Conservation (phyloP, 2,888 invertebrate species). For the Oithona nana region DNA sequence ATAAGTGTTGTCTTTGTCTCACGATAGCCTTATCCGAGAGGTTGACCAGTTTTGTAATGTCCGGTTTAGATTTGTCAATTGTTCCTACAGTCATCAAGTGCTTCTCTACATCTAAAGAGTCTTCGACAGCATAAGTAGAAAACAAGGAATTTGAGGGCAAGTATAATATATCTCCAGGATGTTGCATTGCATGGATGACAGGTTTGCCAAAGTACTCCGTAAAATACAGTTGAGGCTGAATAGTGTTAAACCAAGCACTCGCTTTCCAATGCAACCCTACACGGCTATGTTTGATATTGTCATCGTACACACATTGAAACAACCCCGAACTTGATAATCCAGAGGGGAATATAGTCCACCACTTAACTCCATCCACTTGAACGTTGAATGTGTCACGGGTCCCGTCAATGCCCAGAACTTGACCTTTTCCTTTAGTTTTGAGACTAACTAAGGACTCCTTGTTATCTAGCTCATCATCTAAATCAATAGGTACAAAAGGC, state of each 20-base stretch:
- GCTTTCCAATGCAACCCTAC: not conserved
- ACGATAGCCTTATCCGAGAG: too few species aligned
- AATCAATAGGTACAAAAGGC: too few species aligned
- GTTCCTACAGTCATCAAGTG: not conserved
- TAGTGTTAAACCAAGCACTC: not conserved
- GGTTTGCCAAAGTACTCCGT: not conserved
- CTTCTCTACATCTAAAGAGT: not conserved
- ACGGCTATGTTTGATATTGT: not conserved
- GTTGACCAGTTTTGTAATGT: too few species aligned
- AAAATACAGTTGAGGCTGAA: not conserved
- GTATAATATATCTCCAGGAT: not conserved
- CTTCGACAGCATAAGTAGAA: not conserved
- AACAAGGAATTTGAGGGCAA: not conserved
- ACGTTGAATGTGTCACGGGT: not conserved
- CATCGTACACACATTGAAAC: not conserved
- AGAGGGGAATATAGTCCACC: not conserved
- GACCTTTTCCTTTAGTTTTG: too few species aligned
- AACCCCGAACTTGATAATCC: not conserved
- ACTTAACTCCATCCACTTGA: not conserved
- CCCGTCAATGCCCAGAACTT: too few species aligned
- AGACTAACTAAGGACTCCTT: too few species aligned
- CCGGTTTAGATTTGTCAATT: not conserved
- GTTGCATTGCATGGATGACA: not conserved
- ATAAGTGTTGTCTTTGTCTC: too few species aligned
- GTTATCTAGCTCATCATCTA: too few species aligned